Conservation (phyloP, 2,888 invertebrate genomes). For the Eugnorisma glareosa region DNA sequence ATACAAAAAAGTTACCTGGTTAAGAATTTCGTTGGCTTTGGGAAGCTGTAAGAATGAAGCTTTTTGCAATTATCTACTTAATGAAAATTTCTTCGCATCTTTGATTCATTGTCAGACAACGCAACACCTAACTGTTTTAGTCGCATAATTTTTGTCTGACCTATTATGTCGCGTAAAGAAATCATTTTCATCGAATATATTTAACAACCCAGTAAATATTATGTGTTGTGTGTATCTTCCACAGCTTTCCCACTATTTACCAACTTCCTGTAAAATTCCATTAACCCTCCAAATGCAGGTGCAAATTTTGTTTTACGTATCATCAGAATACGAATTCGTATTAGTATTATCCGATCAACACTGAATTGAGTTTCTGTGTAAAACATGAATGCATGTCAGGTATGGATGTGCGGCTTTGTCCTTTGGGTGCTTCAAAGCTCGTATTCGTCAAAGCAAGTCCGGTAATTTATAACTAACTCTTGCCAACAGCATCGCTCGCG, state of each 20-base stretch:
- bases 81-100: not conserved
- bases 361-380: not conserved
- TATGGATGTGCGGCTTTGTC: not conserved
- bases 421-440: no score
- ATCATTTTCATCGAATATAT: no score
- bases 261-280: not conserved
- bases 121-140: not conserved
- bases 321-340: not conserved
- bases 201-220: no score
- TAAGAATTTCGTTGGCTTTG: not conserved
- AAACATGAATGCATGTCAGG: not conserved
- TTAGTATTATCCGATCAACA: not conserved
- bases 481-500: no score
- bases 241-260: not conserved
- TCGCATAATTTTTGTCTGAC: not conserved
- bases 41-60: not conserved
- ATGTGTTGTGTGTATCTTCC: not conserved
- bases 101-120: not conserved
- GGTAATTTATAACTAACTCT: no score
- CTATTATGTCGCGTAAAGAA: no score
- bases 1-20: not conserved
- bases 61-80: not conserved
- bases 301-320: not conserved
- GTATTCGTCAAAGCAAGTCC: no score
- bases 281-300: not conserved